Percentiles rank a stretch among this genome's conserved stretches.
phyloP scores from a whole-genome alignment of 1,140 invertebrate species.

The Tetramorium parvispinum region DNA sequence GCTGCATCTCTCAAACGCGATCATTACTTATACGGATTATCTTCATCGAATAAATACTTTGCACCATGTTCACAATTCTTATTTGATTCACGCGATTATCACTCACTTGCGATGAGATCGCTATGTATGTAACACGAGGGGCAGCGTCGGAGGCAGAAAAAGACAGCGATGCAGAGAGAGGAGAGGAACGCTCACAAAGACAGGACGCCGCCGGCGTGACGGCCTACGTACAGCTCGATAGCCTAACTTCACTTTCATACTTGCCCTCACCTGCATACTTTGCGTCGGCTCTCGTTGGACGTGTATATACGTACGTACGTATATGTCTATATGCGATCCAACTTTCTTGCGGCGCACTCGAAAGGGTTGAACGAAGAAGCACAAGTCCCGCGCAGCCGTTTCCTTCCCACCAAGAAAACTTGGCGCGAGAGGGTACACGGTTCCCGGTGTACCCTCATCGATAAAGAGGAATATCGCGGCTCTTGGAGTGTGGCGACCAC shows the following conservation, averaged over 20 bases:
- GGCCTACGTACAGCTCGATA: slow-evolving; percentile 69
- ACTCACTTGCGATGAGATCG: slow-evolving; percentile 24
- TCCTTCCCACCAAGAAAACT: background rate
- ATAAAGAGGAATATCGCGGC: slow-evolving; percentile 19
- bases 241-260: slow-evolving; percentile 75
- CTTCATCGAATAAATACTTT: slow-evolving; percentile 26
- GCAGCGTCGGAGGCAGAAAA: slow-evolving; percentile 49
- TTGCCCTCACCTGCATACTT: slow-evolving; percentile 70
- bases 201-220: slow-evolving; percentile 75
- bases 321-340: slow-evolving; percentile 12
- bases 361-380: slow-evolving; percentile 40
- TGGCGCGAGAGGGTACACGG: background rate
- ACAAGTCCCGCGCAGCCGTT: background rate
- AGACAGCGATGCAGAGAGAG: slow-evolving; percentile 25
- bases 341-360: slow-evolving; percentile 7
- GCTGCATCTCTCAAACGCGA: background rate
- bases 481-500: slow-evolving; percentile 3
- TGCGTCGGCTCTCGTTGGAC: slow-evolving; percentile 64
- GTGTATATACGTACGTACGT: background rate
- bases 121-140: slow-evolving; percentile 33
- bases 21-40: background rate
- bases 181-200: slow-evolving; percentile 76
- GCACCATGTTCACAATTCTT: slow-evolving; percentile 17
- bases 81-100: slow-evolving; percentile 41
- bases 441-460: background rate